phyloP scores from a whole-genome alignment of 2,797 vertebrate genomes.

The Coracias cyanogaster region DNA sequence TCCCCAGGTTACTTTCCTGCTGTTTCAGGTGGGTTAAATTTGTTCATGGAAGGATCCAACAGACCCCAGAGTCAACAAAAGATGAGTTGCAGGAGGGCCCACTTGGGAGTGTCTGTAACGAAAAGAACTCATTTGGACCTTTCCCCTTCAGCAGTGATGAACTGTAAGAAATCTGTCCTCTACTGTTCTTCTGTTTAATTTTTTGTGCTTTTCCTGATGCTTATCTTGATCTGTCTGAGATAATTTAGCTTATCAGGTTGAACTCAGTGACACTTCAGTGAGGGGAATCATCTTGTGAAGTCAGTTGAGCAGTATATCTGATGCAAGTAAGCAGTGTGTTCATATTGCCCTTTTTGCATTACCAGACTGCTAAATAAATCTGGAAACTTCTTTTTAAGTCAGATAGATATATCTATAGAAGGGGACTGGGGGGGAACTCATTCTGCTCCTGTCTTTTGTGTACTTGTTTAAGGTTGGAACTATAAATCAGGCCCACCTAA shows the following conservation, averaged over 20 bases:
- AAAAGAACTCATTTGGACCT: background rate
- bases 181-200: background rate
- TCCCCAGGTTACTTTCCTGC: background rate
- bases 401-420: background rate
- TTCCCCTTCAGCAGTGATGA: background rate
- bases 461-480: background rate
- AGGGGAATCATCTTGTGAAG: background rate
- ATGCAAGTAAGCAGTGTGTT: background rate
- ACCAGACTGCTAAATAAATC: background rate
- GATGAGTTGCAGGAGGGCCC: background rate
- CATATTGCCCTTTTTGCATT: background rate
- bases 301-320: background rate
- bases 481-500: background rate
- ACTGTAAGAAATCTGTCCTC: background rate
- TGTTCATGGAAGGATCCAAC: constrained; percentile 3
- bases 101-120: background rate
- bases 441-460: background rate
- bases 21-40: constrained; percentile 31
- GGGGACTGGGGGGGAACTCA: accelerated
- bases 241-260: background rate
- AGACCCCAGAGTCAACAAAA: background rate
- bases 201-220: background rate
- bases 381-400: background rate
- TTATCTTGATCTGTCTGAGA: background rate
- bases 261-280: background rate